Evolutionary conservation across 2,113 vertebrate genomes (phyloP), one percentile per base, ranked within the genome.

Genomic region (Albula goreensis): DNA sequence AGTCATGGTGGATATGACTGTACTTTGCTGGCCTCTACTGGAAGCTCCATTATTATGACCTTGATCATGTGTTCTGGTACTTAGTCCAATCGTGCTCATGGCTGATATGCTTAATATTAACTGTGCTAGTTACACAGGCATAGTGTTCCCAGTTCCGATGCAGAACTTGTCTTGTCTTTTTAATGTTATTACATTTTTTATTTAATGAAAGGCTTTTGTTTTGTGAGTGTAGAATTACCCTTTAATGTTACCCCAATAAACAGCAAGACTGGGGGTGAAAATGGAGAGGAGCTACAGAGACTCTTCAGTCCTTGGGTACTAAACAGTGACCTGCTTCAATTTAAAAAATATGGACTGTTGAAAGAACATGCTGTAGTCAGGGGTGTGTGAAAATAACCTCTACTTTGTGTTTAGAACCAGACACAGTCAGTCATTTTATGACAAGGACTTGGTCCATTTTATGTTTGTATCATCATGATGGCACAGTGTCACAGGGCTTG

Each of bases 231-330:
- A 78, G 83, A 70, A 31, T 88, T 82, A 17, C 83, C 7, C 83
- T 74, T 83, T 80, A 63, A 87, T 83, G 88, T 82, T 49, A 52
- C 19, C 5, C 80, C 81, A n/a, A 81, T 84, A 56, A 51, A 86
- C 11, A n/a, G 50, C 52, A 70, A 85, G 83, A 85, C 11, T 15
- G 70, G 41, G 77, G 78, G 77, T 22, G 12, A 25, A 78, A 19
- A 31, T 25, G 17, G 51, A 7, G 25, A 25, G 49, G 60, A n/a
- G 31, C 5, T 5, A 19, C 4, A n/a, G 25, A 50, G 49, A 11
- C 60, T 19, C 0, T 19, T 22, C 7, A 19, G 2, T 66, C 60
- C 60, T 2, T 66, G 60, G 60, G 19, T 66, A 15, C 15, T 7
- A 5, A 5, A 66, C 60, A 15, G 31, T 41, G 31, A 41, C 31